Conservation (phyloP, 2,888 invertebrate genomes). For the Amphipoea oculea region DNA sequence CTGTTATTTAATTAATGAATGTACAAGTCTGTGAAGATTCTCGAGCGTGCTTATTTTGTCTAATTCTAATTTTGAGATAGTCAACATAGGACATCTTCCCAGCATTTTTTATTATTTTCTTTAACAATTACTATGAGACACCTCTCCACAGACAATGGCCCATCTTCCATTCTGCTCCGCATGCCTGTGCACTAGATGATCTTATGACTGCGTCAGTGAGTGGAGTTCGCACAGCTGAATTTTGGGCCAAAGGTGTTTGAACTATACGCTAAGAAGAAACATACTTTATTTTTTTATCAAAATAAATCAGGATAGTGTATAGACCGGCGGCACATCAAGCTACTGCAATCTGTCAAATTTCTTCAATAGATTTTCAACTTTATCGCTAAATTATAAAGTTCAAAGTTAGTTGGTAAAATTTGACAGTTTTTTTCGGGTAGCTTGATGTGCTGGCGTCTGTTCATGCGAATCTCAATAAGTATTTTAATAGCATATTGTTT, state of each 20-base stretch:
- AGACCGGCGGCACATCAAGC: no score
- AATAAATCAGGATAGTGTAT: neutral
- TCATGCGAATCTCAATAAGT: neutral
- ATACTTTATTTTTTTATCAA: neutral
- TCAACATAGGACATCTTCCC: neutral
- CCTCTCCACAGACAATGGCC: neutral
- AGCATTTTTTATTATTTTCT: neutral
- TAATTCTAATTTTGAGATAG: neutral
- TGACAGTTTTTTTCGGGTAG: no score
- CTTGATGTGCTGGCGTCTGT: no score
- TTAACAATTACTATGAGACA: neutral
- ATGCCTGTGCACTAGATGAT: neutral
- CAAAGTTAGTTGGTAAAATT: no score
- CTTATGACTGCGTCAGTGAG: neutral
- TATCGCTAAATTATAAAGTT: no score
- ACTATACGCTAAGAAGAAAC: neutral
- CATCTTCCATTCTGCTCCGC: neutral
- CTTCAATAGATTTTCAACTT: no score
- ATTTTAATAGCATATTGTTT: neutral
- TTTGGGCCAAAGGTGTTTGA: neutral
- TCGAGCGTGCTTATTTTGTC: neutral
- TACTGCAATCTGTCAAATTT: no score
- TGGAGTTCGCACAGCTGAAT: neutral
- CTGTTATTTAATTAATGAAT: conserved; percentile 10
- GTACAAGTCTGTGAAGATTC: conserved; percentile 3